Conservation (phyloP, 2,113 vertebrate genomes). For the Verasper variegatus region DNA sequence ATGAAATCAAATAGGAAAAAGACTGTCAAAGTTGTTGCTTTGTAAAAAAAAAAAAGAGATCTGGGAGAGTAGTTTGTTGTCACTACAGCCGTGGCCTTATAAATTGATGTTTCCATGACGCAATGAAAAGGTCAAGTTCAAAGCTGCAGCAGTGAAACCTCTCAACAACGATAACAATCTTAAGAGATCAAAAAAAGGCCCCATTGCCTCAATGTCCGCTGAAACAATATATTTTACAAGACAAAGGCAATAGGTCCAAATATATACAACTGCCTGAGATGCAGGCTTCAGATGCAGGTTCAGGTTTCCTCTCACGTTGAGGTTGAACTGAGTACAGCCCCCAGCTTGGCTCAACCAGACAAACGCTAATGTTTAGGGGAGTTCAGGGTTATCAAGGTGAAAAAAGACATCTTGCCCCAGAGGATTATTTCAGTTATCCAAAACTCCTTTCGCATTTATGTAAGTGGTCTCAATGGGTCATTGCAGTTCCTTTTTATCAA, state of each 20-base stretch:
- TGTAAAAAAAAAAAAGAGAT: not conserved
- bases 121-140: not conserved
- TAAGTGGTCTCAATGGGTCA: too few species aligned
- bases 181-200: not conserved
- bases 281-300: conserved; percentile 8
- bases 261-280: conserved; percentile 3
- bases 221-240: conserved; percentile 20
- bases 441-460: too few species aligned
- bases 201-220: not conserved
- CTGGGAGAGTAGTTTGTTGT: not conserved
- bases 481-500: too few species aligned
- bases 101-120: not conserved
- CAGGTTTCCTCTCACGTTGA: not conserved
- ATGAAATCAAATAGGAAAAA: not conserved
- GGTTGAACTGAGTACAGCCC: not conserved
- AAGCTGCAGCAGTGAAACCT: not conserved
- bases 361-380: not conserved
- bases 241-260: not conserved
- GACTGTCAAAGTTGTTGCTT: not conserved
- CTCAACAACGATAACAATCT: not conserved
- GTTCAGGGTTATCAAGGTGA: not conserved
- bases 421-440: too few species aligned
- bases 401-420: not conserved
- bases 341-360: not conserved
- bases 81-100: not conserved